Conservation (phyloP, 2,113 vertebrate species). For the Rhabdomys dilectus region DNA sequence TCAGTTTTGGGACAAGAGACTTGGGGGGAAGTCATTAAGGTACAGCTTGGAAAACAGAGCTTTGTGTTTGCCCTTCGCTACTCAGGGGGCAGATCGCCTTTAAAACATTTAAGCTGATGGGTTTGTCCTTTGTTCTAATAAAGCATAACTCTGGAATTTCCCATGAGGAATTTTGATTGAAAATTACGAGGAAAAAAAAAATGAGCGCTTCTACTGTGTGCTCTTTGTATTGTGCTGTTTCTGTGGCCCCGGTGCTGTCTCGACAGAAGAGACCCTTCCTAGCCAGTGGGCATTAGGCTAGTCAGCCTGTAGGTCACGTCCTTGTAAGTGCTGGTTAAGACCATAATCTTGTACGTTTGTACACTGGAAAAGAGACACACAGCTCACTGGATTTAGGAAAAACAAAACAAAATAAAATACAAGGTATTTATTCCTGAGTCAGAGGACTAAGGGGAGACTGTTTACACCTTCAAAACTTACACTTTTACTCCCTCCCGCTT, state of each 20-base stretch:
- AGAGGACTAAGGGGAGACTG: not conserved
- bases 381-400: not conserved
- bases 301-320: not conserved
- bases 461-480: constrained; percentile 42
- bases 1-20: constrained; percentile 67
- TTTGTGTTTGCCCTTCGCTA: not conserved
- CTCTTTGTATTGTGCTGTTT: not conserved
- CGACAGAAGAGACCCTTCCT: not conserved
- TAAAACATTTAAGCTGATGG: not conserved
- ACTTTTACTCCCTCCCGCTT: not conserved
- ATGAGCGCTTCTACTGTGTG: not conserved
- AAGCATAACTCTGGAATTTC: constrained; percentile 26
- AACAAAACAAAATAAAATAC: not conserved
- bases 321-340: not conserved
- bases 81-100: not conserved
- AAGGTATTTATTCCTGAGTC: constrained; percentile 5
- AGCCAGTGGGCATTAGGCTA: not conserved
- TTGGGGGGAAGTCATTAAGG: constrained; percentile 15
- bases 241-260: not conserved
- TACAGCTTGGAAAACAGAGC: constrained; percentile 37
- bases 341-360: not conserved
- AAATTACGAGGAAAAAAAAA: not conserved
- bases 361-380: not conserved
- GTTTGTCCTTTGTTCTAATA: not conserved
- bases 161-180: not conserved